Evolutionary conservation across 64 coral and sea anemone species (phyloP), one percentile per base, ranked within the genome.

Genomic region (Anthopleura sola): DNA sequence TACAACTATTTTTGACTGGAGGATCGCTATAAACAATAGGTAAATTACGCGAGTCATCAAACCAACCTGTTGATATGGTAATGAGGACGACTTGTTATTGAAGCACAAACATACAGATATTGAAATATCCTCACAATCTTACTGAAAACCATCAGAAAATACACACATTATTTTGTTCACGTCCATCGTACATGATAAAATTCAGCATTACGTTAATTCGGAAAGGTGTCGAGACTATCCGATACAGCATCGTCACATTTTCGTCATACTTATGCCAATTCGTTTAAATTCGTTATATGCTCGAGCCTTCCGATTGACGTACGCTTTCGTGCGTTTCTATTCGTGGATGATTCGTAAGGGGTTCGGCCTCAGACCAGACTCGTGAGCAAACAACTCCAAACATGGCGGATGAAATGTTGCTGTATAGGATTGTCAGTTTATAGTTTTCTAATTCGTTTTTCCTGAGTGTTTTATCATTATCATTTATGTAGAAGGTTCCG

Each of bases 401-500:
- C 2, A 79, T 79, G 76, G 76, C 76, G 76, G 76, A 46, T 79
- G 39, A 23, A 6, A 33, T 12, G 10, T n/a, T 44, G 76, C 24
- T 79, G 76, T n/a, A 79, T 44, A 38, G 75, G 14, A 79, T 23
- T 79, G 76, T 10, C 49, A 56, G 1, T 56, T 56, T 71, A 32
- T 71, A 71, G 66, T 71, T 34, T 71, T 26, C 11, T 34, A 48
- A 20, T 57, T 60, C 82, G 28, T 83, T 31, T 54, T 60, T 49
- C 26, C 20, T 60, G n/a, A 58, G n/a, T 57, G 58, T 31, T 83
- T 83, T 83, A 36, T 71, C 29, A 71, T 19, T 79, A 79, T 46
- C 19, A 38, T 79, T 79, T 79, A 79, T 79, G 82, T 60, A 83
- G 82, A 83, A 29, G 11, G 82, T 58, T 83, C 32, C 36, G 82